Evolutionary conservation across 2,113 vertebrate species (phyloP).

Genomic region (Ranitomeya imitator): DNA sequence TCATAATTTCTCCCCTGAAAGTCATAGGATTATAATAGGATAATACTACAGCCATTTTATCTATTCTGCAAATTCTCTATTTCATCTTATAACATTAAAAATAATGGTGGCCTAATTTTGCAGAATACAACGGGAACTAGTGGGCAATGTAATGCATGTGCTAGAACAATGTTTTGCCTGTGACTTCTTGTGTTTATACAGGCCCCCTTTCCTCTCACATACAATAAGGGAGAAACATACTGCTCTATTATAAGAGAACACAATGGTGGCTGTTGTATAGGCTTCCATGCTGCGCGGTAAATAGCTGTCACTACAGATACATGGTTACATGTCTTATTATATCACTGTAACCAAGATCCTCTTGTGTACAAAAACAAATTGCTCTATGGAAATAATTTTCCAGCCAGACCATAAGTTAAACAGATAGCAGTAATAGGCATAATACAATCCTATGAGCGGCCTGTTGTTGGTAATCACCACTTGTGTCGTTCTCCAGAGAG

Average conservation of each 20-base stretch:
- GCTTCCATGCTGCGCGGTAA: conserved; percentile 16
- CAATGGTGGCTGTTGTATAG: conserved; percentile 33
- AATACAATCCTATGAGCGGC: conserved; percentile 18
- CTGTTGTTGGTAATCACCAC: conserved; percentile 42
- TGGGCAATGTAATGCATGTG: background rate
- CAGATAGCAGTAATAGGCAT: background rate
- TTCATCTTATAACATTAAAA: background rate
- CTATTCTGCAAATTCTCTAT: background rate
- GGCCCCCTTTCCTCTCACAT: background rate
- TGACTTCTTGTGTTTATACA: conserved; percentile 3
- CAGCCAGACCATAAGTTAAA: conserved; percentile 32
- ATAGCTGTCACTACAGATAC: conserved; percentile 30
- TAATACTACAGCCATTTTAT: too few species aligned
- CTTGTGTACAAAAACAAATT: background rate
- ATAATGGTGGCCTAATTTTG: background rate
- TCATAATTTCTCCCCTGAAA: too few species aligned
- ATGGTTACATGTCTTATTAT: conserved; percentile 30
- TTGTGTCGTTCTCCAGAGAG: conserved; percentile 33
- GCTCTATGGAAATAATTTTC: conserved; percentile 8
- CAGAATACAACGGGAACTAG: background rate
- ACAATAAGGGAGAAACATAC: conserved; percentile 15
- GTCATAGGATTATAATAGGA: too few species aligned
- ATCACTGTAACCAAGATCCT: background rate
- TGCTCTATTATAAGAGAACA: conserved; percentile 20
- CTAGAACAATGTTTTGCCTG: conserved; percentile 10